phyloP scores from a whole-genome alignment of 64 coral and sea anemone genomes.

The Hydrozoanthus tunicans region DNA sequence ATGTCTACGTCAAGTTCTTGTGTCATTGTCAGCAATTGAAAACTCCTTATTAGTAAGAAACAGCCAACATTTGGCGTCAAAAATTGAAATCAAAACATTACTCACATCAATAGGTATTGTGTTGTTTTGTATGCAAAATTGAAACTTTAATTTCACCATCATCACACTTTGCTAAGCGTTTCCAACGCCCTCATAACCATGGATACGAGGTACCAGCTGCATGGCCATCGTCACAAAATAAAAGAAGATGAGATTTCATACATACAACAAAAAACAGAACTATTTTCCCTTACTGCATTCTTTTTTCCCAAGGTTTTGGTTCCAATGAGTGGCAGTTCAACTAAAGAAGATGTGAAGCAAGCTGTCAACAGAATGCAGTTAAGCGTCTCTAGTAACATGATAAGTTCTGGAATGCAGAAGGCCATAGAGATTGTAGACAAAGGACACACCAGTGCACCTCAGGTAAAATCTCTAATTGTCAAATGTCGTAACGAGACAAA shows the following conservation, averaged over 20 bases:
- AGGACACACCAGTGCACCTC: neutral
- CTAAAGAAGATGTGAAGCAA: neutral
- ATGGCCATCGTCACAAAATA: too few relatives aligned
- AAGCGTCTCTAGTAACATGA: constrained; percentile 20
- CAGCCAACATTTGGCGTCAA: too few relatives aligned
- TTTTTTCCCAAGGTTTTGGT: constrained; percentile 26
- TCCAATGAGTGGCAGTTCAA: neutral
- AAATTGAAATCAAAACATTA: too few relatives aligned
- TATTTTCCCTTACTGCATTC: neutral
- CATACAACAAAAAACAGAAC: neutral
- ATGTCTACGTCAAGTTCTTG: neutral
- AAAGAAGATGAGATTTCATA: neutral
- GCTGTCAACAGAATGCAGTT: constrained; percentile 7
- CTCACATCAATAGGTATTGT: too few relatives aligned
- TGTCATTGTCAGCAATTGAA: too few relatives aligned
- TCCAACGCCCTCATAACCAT: too few relatives aligned
- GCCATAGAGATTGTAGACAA: constrained; percentile 40
- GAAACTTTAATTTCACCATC: too few relatives aligned
- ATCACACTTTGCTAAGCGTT: too few relatives aligned
- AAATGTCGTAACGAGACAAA: too few relatives aligned
- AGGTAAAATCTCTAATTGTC: neutral
- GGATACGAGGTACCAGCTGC: too few relatives aligned
- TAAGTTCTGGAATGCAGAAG: constrained; percentile 15
- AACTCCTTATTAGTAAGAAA: neutral
- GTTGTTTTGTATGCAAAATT: too few relatives aligned